Conservation (phyloP, 23 tunicate species). For the Botrylloides violaceus region DNA sequence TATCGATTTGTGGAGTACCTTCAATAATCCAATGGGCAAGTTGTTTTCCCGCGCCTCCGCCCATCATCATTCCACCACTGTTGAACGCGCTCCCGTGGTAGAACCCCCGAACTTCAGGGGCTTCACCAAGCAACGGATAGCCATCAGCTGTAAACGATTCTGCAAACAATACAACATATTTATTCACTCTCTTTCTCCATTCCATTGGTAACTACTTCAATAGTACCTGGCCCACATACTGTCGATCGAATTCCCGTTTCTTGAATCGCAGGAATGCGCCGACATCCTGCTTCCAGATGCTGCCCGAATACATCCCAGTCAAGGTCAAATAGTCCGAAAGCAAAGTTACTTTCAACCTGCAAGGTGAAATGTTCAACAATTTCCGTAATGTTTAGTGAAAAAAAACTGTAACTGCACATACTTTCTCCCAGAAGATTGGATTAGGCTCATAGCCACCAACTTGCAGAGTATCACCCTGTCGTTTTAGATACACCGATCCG, state of each 20-base stretch:
- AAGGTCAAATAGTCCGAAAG: constrained; percentile 69
- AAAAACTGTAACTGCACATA: not conserved
- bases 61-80: constrained; percentile 88
- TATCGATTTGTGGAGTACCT: constrained; percentile 53
- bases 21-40: constrained; percentile 63
- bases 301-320: constrained; percentile 89
- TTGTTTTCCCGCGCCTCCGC: constrained; percentile 76
- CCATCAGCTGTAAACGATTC: constrained; percentile 78
- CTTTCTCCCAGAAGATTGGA: constrained; percentile 53
- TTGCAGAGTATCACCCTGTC: constrained; percentile 76
- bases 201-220: not conserved
- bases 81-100: constrained; percentile 76
- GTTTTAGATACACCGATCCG: constrained; percentile 64
- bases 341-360: constrained; percentile 64
- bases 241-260: constrained; percentile 69
- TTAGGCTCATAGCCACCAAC: constrained; percentile 79
- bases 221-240: constrained; percentile 79
- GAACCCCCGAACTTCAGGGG: constrained; percentile 71
- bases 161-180: not conserved
- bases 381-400: not conserved
- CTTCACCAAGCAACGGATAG: constrained; percentile 56
- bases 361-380: not conserved
- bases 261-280: constrained; percentile 31
- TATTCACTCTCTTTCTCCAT: not conserved
- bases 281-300: constrained; percentile 56